These are phyloP conservation scores for Trichogramma evanescens DNA, from an alignment of 2,888 invertebrate genomes.

Conservation along the genomic window DNA sequence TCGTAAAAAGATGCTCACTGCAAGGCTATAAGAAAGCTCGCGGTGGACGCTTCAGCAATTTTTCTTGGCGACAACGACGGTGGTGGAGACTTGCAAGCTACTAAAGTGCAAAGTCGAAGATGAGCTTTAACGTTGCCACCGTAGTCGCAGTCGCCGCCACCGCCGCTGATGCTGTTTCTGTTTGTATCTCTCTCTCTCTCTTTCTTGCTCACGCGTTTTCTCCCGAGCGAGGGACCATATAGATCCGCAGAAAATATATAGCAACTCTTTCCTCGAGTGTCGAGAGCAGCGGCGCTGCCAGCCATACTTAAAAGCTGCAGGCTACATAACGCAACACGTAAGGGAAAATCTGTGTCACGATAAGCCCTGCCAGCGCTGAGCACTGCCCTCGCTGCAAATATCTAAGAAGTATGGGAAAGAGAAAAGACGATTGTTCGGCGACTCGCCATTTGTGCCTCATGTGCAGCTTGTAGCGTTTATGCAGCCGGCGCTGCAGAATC, in stretches of 20 bases:
- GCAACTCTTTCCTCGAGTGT: background rate
- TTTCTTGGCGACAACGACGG: too few species aligned
- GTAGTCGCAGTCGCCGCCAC: too few species aligned
- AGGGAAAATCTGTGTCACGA: conserved; percentile 44
- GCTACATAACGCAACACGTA: conserved; percentile 7
- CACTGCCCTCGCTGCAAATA: conserved; percentile 19
- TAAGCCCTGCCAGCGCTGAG: conserved; percentile 42
- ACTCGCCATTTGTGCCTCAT: background rate
- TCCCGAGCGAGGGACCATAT: background rate
- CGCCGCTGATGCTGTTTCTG: too few species aligned
- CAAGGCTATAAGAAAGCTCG: too few species aligned
- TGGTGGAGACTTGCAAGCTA: too few species aligned
- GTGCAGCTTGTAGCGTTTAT: too few species aligned
- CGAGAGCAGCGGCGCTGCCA: conserved; percentile 8
- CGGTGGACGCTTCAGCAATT: too few species aligned
- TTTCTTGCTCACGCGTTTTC: background rate
- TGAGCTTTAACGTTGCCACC: too few species aligned
- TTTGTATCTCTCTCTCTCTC: background rate
- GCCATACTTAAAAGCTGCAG: conserved; percentile 1
- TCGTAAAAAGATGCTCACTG: too few species aligned
- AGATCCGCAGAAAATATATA: too few species aligned
- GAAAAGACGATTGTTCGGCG: background rate
- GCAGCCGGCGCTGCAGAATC: background rate
- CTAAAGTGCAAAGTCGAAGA: too few species aligned
- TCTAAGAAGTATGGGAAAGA: conserved; percentile 5